Conservation (phyloP, 2,113 vertebrate species). For the Lepus americanus region DNA sequence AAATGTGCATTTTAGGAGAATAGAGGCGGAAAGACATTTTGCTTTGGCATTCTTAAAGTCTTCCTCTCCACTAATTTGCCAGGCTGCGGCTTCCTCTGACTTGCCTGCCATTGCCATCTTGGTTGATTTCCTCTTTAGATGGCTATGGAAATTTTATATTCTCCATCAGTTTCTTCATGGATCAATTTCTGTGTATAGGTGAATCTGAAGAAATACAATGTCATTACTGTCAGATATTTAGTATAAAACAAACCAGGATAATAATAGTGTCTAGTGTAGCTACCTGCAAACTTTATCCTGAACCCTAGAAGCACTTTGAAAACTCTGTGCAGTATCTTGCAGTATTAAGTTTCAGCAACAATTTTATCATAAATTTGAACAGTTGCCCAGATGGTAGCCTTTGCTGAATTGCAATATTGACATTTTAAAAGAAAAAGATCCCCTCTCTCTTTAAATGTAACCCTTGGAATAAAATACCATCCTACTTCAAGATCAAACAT, state of each 20-base stretch:
- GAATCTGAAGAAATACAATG: conserved; percentile 30
- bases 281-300: background rate
- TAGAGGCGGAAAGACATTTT: background rate
- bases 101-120: background rate
- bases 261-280: background rate
- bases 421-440: conserved; percentile 41
- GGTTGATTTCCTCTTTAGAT: background rate
- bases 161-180: background rate
- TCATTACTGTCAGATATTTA: conserved; percentile 14
- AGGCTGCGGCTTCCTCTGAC: background rate
- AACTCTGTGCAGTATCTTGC: background rate
- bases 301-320: background rate
- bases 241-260: background rate
- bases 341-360: background rate
- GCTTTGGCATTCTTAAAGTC: background rate
- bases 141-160: background rate
- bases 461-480: background rate
- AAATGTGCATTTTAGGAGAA: background rate
- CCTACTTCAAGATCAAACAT: background rate
- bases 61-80: background rate
- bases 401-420: background rate
- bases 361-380: conserved; percentile 6
- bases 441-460: conserved; percentile 33
- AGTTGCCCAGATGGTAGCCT: background rate
- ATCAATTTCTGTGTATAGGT: background rate